Evolutionary conservation across 2,113 vertebrate genomes (phyloP).

Genomic region (Hystrix brachyura): DNA sequence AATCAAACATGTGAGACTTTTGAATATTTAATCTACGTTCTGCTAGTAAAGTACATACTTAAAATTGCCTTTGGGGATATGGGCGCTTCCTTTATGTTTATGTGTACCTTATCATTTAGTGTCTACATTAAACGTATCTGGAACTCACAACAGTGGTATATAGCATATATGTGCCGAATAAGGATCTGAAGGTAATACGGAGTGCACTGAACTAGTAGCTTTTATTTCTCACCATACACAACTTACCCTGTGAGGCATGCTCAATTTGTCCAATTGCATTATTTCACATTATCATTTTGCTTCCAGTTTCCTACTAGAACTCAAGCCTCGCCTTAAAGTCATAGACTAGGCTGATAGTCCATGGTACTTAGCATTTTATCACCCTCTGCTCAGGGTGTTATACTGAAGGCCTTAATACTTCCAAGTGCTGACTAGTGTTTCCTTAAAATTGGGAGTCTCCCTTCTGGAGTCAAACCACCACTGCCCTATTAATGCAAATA

Average conservation of each 20-base stretch:
- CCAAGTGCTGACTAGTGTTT: neutral
- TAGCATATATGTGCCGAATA: neutral
- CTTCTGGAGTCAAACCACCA: neutral
- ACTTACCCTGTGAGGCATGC: neutral
- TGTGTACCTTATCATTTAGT: neutral
- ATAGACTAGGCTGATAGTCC: neutral
- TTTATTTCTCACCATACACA: neutral
- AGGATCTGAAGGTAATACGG: neutral
- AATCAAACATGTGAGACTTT: slow-evolving; percentile 29
- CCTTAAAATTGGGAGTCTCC: neutral
- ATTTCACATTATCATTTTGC: slow-evolving; percentile 10
- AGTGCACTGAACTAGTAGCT: neutral
- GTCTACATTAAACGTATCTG: neutral
- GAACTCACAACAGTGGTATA: neutral
- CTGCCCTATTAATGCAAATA: neutral
- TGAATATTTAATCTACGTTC: slow-evolving; percentile 33
- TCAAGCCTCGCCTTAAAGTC: neutral
- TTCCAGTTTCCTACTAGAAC: neutral
- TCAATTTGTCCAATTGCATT: neutral
- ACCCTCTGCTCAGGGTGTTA: neutral
- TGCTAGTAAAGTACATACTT: neutral
- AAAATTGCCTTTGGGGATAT: slow-evolving; percentile 6
- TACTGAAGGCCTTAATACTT: neutral
- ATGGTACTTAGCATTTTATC: neutral
- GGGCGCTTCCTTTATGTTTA: neutral